Evolutionary conservation across 1,140 invertebrate species (phyloP).

Genomic region (Scaptomyza hsui): DNA sequence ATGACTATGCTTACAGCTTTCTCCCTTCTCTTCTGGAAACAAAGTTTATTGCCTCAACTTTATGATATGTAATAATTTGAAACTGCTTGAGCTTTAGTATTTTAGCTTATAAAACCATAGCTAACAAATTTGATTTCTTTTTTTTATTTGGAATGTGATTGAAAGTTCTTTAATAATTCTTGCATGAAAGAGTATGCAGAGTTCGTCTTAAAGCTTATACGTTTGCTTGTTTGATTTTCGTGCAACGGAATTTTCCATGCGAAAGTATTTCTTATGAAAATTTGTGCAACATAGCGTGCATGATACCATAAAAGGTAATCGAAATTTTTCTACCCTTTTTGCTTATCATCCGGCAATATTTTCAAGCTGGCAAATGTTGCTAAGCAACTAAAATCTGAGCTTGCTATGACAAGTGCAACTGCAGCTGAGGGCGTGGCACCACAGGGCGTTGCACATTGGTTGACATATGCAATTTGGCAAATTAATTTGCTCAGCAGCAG

Average conservation of each 20-base stretch:
- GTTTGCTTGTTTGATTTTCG: slow-evolving; percentile 31
- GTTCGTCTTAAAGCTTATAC: slow-evolving; percentile 13
- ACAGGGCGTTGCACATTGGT: background rate
- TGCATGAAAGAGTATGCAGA: background rate
- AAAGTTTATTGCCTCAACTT: too few relatives aligned
- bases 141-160: background rate
- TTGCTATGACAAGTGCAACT: background rate
- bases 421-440: slow-evolving; percentile 3
- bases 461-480: slow-evolving; percentile 38
- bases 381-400: background rate
- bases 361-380: background rate
- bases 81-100: too few relatives aligned
- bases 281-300: slow-evolving; percentile 16
- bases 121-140: too few relatives aligned
- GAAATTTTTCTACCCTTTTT: slow-evolving; percentile 36
- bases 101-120: too few relatives aligned
- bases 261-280: slow-evolving; percentile 37
- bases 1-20: background rate
- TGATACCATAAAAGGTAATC: slow-evolving; percentile 45
- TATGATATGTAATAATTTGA: too few relatives aligned
- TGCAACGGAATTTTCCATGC: slow-evolving; percentile 26
- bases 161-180: background rate
- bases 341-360: background rate
- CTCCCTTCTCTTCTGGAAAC: background rate
- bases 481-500: slow-evolving; percentile 26